A percentile compares a stretch with the other conserved stretches of the same genome.
Conservation (phyloP, 1,140 invertebrate species). For the Elymnias hypermnestra region DNA sequence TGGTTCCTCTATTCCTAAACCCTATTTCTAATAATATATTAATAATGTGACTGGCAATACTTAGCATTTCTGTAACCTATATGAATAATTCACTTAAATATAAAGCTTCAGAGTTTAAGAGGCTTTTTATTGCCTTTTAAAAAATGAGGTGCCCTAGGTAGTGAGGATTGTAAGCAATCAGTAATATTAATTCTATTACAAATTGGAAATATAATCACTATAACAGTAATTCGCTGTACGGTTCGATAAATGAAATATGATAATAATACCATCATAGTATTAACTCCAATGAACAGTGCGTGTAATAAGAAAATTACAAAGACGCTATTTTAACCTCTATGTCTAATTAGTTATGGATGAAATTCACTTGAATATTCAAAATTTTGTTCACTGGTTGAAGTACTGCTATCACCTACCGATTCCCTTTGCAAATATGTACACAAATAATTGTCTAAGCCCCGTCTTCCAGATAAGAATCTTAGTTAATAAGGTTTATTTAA, state of each 20-base stretch:
- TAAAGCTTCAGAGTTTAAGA: too few species aligned
- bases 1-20: too few species aligned
- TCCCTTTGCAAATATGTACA: conserved; percentile 20
- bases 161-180: too few species aligned
- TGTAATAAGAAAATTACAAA: not conserved
- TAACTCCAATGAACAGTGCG: conserved; percentile 6
- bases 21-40: too few species aligned
- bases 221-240: conserved; percentile 19
- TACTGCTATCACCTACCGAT: conserved; percentile 12
- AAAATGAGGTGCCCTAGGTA: too few species aligned
- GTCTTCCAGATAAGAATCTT: conserved; percentile 44
- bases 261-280: conserved; percentile 18
- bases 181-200: conserved; percentile 14
- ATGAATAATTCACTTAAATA: too few species aligned
- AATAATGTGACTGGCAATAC: too few species aligned
- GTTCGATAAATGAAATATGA: conserved; percentile 20
- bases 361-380: too few species aligned
- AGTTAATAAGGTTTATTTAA: conserved; percentile 62
- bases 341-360: too few species aligned
- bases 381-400: not conserved
- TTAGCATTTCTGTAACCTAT: too few species aligned
- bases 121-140: too few species aligned
- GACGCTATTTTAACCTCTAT: not conserved
- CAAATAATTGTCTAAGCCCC: conserved; percentile 37
- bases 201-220: conserved; percentile 17